These are phyloP conservation scores for Myodes glareolus DNA, from an alignment of 2,113 vertebrate genomes.

Conservation along the genomic window DNA sequence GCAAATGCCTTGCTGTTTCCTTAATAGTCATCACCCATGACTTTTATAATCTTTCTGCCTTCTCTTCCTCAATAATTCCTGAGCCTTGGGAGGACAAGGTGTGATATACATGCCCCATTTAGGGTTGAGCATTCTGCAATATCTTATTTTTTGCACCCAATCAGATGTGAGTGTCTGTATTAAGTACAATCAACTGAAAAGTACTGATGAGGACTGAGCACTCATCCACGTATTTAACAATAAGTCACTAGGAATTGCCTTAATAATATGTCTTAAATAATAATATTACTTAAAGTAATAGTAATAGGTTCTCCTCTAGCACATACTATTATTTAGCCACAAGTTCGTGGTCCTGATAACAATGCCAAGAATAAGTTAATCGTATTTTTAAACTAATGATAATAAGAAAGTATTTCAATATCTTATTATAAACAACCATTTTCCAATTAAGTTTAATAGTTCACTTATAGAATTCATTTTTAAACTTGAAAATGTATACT, in stretches of 20 bases:
- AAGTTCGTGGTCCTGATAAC: neutral
- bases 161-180: neutral
- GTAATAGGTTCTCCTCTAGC: neutral
- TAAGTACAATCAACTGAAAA: no score
- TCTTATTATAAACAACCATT: neutral
- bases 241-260: neutral
- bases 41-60: neutral
- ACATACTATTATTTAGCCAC: neutral
- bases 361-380: neutral
- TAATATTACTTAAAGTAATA: neutral
- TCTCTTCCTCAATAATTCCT: neutral
- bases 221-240: neutral
- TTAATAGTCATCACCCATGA: neutral
- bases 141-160: neutral
- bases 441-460: neutral
- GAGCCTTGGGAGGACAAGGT: neutral
- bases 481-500: neutral
- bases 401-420: neutral
- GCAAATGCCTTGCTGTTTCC: neutral
- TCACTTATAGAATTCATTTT: neutral
- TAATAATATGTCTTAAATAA: neutral
- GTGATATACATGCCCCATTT: neutral
- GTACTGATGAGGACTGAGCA: neutral
- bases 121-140: neutral
- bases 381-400: neutral